Evolutionary conservation across 2,113 vertebrate species (phyloP), one percentile per base, ranked within the genome.

Genomic region (Tetrax tetrax): DNA sequence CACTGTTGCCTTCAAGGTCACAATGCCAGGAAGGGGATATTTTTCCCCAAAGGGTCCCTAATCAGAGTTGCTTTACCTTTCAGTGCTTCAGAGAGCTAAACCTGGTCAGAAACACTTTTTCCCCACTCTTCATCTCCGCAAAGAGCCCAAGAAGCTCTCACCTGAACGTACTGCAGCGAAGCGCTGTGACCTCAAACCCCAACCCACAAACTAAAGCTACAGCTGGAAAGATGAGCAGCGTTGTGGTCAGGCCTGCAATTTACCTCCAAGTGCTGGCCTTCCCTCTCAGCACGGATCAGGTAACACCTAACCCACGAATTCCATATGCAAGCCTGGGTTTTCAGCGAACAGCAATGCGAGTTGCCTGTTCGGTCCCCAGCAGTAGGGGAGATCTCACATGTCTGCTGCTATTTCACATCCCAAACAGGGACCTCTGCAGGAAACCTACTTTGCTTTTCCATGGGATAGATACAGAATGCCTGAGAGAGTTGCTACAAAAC

Each of bases 341-440:
- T 33, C 72, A 50, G 72, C 8, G 3, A 95, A n/a, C 48, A 71
- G 75, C 82, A 50, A 45, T 0, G 8, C 0, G 9, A 89, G 80
- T 43, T 78, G 35, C 12, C 54, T 78, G 41, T 38, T 60, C 80
- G 31, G 86, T 12, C 72, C 64, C 66, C 77, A 57, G 5, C 48
- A 78, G 72, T 22, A 0, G 10, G 65, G 68, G 57, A 93, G 63
- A 87, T 53, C 61, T 27, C 78, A 37, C 70, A 51, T 1, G 0
- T 50, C 60, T 3, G 10, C 72, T 83, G 37, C 81, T 90, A 74
- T 88, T 69, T 38, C 56, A 64, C 61, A 79, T 35, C 83, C 86
- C 48, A 89, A 85, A 93, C 25, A 63, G 94, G 83, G 96, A 95
- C 64, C 86, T 88, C 89, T 91, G 89, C 17, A 50, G 91, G 88